Base-by-base conservation (phyloP, 1,140 invertebrate genomes). In the Drosophila kohkoa region DNA sequence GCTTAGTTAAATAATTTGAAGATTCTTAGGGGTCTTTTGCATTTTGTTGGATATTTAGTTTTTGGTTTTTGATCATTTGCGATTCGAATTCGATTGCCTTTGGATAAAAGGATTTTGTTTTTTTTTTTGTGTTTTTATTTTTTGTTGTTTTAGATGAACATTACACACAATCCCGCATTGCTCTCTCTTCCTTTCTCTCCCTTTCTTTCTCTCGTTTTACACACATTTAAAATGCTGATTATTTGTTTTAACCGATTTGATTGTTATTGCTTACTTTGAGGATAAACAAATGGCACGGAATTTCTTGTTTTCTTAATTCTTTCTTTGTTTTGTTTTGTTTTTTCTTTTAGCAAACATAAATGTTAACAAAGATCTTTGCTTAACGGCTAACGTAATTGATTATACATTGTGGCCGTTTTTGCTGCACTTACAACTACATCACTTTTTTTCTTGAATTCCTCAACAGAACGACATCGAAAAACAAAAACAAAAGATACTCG, bases 371-470 rank as follows among this genome's bases (percentile, higher is more conserved):
- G 65, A 57, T 73, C 63, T 63, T 75, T 62, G 63, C 67, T 67
- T 38, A 65, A 63, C 60, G 72, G 72, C 60, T 52, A 59, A 71
- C 43, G 11, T 52, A 49, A 49, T 60, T 54, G 38, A 48, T 64
- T 30, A 15, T 64, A 76, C 52, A 72, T 16, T 16, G 57, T 66
- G 55, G 65, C 70, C 77, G 74, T 67, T 58, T 25, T 25, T 67
- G 65, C 69, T 88, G 77, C 80, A 66, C 90, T 90, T 91, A 91
- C 82, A 85, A 90, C 90, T 91, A 91, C 86, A 91, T 91, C 90
- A 91, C 90, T 90, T 90, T 90, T 25, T 91, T 81, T 81, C 72
- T 77, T 79, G 69, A 73, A 68, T 80, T 57, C 64, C 67, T 79
- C 73, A 76, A 81, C 81, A 67, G 75, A 82, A 78, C 52, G 78